A percentile compares a stretch with the other conserved stretches of the same genome.
phyloP scores from a whole-genome alignment of 1,140 invertebrate genomes.

The Palaemon carinicauda region DNA sequence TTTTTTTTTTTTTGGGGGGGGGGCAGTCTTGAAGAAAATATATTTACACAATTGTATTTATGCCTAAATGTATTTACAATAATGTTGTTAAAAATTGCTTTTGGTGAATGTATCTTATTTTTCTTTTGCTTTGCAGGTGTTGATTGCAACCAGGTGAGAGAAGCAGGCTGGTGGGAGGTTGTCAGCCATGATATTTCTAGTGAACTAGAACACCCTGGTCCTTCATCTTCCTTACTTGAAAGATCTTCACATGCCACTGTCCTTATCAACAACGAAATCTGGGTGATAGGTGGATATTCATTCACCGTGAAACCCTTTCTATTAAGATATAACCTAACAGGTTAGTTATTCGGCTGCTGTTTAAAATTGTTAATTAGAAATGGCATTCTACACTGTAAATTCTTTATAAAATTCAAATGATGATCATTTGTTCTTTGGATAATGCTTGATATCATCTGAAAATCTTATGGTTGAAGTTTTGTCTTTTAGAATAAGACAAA shows the following conservation, averaged over 20 bases:
- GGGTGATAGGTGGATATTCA: conserved; percentile 84
- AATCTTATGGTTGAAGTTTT: background rate
- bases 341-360: conserved; percentile 28
- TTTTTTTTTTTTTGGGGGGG: too few species aligned
- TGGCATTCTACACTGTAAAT: too few species aligned
- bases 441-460: too few species aligned
- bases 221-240: conserved; percentile 69
- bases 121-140: background rate
- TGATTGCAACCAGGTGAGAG: conserved; percentile 37
- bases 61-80: too few species aligned
- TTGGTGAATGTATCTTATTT: too few species aligned
- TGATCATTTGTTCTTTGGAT: too few species aligned
- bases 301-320: conserved; percentile 65
- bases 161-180: conserved; percentile 80
- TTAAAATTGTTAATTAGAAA: too few species aligned
- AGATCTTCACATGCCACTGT: conserved; percentile 82
- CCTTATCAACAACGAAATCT: conserved; percentile 80
- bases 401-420: too few species aligned
- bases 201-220: conserved; percentile 67
- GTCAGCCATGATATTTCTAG: conserved; percentile 77
- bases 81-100: too few species aligned
- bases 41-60: too few species aligned
- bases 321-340: conserved; percentile 41
- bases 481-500: background rate
- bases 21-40: too few species aligned